A percentile compares a stretch with the other conserved stretches of the same genome.
phyloP scores from a whole-genome alignment of 1,140 invertebrate genomes.

The Lysiphlebus fabarum region DNA sequence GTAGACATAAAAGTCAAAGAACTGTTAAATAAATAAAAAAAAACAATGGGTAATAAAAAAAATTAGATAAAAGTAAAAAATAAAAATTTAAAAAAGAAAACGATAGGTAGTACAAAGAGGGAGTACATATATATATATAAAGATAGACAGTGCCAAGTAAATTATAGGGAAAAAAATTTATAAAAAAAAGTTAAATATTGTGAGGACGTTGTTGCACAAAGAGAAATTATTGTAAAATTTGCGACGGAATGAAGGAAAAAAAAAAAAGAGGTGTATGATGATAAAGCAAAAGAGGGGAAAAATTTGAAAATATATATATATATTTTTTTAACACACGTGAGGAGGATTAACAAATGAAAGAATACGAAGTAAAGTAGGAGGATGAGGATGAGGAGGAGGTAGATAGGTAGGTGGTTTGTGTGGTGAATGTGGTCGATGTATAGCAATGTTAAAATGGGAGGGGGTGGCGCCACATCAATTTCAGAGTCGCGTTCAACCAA shows the following conservation, averaged over 20 bases:
- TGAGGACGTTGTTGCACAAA: slow-evolving; percentile 18
- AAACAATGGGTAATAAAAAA: slow-evolving; percentile 19
- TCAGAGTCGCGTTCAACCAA: slow-evolving; percentile 49
- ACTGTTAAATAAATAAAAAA: too few relatives aligned
- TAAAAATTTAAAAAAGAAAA: slow-evolving; percentile 35
- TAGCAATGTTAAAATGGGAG: slow-evolving; percentile 29
- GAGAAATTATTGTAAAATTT: slow-evolving; percentile 19
- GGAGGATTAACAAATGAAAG: slow-evolving; percentile 15
- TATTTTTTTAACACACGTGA: too few relatives aligned
- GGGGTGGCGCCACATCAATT: slow-evolving; percentile 54
- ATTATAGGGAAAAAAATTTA: slow-evolving; percentile 43
- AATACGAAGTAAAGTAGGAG: slow-evolving; percentile 13
- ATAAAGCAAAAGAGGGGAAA: slow-evolving; percentile 11
- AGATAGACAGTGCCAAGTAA: slow-evolving; percentile 34
- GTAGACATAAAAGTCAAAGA: too few relatives aligned
- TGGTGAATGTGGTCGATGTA: slow-evolving; percentile 23
- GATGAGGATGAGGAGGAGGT: slow-evolving; percentile 27
- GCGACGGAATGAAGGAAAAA: slow-evolving; percentile 8
- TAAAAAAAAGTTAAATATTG: slow-evolving; percentile 28
- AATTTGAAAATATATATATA: slow-evolving; percentile 10
- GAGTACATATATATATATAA: too few relatives aligned
- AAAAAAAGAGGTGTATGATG: slow-evolving; percentile 2
- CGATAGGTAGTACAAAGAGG: slow-evolving; percentile 1
- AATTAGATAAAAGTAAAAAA: slow-evolving; percentile 39
- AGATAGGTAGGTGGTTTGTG: slow-evolving; percentile 26